phyloP scores from a whole-genome alignment of 2,113 vertebrate genomes.

The Myrmecobius fasciatus region DNA sequence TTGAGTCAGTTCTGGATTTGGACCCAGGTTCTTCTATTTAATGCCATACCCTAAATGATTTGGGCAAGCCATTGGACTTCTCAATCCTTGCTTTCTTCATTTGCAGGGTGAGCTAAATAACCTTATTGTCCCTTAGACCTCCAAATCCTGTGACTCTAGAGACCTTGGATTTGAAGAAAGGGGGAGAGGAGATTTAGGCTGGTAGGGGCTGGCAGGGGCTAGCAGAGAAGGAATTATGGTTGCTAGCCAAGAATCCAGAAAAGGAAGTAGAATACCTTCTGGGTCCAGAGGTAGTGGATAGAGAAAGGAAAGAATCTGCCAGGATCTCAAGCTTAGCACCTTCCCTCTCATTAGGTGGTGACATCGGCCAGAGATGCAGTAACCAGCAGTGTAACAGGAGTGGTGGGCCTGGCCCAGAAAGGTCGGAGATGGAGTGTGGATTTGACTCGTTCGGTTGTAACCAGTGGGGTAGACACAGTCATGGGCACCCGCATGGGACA shows the following conservation, averaged over 20 bases:
- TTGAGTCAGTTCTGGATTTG: neutral
- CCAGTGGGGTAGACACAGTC: constrained; percentile 84
- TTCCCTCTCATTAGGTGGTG: constrained; percentile 63
- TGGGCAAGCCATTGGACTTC: neutral
- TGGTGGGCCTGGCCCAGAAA: constrained; percentile 84
- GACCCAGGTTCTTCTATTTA: neutral
- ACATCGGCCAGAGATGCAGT: constrained; percentile 87
- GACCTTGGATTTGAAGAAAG: neutral
- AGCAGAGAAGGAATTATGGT: no score
- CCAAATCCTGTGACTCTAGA: neutral
- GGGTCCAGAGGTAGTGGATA: neutral
- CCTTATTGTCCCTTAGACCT: neutral
- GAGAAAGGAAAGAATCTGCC: neutral
- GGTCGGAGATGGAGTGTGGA: constrained; percentile 90
- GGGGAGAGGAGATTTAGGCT: neutral
- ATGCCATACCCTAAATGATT: neutral
- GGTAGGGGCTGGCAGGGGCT: no score
- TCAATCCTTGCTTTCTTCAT: neutral
- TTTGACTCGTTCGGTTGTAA: constrained; percentile 87
- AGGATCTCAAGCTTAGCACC: neutral
- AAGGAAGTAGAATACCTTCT: constrained; percentile 81
- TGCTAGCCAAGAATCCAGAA: constrained; percentile 37
- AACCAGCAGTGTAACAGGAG: constrained; percentile 80
- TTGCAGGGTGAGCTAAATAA: neutral
- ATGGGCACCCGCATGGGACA: constrained; percentile 89